Evolutionary conservation across 2,888 invertebrate species (phyloP), one percentile per base, ranked within the genome.

Genomic region (Dryococelus australis): DNA sequence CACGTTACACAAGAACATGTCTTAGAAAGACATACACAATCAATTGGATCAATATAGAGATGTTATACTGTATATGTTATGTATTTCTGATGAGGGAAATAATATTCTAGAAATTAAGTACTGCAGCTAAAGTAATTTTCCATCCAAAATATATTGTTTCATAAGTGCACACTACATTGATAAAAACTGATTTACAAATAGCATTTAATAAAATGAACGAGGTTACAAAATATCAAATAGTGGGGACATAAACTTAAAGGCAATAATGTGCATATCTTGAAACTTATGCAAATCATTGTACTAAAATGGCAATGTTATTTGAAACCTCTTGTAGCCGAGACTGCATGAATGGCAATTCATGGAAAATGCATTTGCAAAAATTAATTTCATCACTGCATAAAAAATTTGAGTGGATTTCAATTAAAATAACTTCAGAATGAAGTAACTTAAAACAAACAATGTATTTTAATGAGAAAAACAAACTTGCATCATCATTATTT

Each of bases 101-200:
- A 65, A 10, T n/a, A 20, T 65, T 65, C 47, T n/a, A 65, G 3
- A 65, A 65, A 65, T 65, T 16, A 65, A 65, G 0, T 65, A 9
- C 2, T n/a, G 16, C 24, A 65, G n/a, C 0, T 65, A 65, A 20
- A 65, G 16, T 65, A 20, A 65, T 65, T 65, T 65, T 65, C 65
- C 65, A 65, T 65, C n/a, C n/a, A 65, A 65, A 65, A 65, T 65
- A 65, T 65, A 65, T 65, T 65, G 65, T 65, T 65, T 24, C n/a
- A n/a, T 16, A 65, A 47, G 24, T 24, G 65, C 65, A 10, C 65
- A 65, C 24, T 65, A n/a, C n/a, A 65, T 8, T n/a, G 65, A 65
- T 24, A 65, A 65, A 20, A 65, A 16, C 16, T 47, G 16, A 47
- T 47, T 47, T 47, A 47, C 47, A 65, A 65, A 65, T 65, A 65